A percentile compares a stretch with the other conserved stretches of the same genome.
Conservation (phyloP, 2,113 vertebrate genomes). For the Stomatorhinus ivindoensis region DNA sequence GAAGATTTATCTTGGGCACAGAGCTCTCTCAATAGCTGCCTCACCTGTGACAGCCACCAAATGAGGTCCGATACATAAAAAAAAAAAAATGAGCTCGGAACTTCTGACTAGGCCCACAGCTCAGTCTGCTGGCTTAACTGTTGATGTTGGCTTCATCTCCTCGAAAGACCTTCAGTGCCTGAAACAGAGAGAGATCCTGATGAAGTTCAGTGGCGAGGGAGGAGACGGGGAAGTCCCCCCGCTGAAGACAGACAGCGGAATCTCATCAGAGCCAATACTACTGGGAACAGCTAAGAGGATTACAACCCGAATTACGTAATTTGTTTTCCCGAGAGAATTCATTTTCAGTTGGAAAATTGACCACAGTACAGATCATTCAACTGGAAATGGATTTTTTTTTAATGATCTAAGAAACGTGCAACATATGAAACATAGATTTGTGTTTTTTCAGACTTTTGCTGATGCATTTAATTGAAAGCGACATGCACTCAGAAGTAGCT, state of each 20-base stretch:
- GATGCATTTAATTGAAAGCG: neutral
- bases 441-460: neutral
- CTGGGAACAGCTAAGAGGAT: neutral
- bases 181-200: neutral
- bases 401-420: neutral
- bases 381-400: neutral
- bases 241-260: neutral
- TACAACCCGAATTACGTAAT: neutral
- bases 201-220: neutral
- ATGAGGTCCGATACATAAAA: neutral
- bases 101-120: neutral
- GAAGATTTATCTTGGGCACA: neutral
- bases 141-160: neutral
- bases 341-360: neutral
- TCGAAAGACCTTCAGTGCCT: neutral
- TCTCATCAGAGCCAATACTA: neutral
- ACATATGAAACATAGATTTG: neutral
- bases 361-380: neutral
- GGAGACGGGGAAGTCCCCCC: neutral
- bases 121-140: neutral
- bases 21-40: neutral
- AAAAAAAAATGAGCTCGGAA: neutral
- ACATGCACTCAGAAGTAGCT: neutral
- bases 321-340: neutral
- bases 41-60: neutral